Base-by-base conservation (phyloP, 23 tunicate species). In the Botrylloides violaceus region DNA sequence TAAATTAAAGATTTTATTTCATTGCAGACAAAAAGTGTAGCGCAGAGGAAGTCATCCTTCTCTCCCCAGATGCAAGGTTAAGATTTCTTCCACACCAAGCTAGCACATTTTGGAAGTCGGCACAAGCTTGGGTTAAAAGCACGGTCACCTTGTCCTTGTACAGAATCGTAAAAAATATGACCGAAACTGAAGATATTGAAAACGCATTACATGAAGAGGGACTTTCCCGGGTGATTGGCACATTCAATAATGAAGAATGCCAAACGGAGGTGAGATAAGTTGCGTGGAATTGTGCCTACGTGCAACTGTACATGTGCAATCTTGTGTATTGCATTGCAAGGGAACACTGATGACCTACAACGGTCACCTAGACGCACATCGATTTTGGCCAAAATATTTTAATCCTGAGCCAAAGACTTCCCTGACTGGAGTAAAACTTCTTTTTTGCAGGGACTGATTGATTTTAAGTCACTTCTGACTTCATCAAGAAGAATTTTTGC, bases 101-200 rank as follows among this genome's bases (percentile, higher is more conserved):
- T 0, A 32, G 29, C 71, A 20, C 36, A 35, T 68, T 36, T 43
- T 68, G 74, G 74, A 68, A 68, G 58, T 18, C 32, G 7, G 25
- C 58, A 37, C 56, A 68, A 68, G 74, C 74, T 19, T 68, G 74
- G 74, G 24, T 26, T 25, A 22, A 37, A 19, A 43, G 49, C 26
- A 26, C 1, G 1, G 12, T 68, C 6, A 23, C 36, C 30, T 26
- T 68, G 58, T n/a, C 74, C 24, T 43, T 68, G 3, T 68, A 32
- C 58, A 68, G 57, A 68, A 68, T 68, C 4, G 32, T 29, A 0
- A 26, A 60, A 22, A 60, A 26, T 15, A 15, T 43, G 53, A 43
- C 53, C 12, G 53, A 43, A 15, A 43, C 53, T 43, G 53, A 43
- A 56, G 29, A 39, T 0, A 68, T 23, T 37, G 74, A 35, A 7